Conservation (phyloP, 1,140 invertebrate species). For the Gonioctena quinquepunctata region DNA sequence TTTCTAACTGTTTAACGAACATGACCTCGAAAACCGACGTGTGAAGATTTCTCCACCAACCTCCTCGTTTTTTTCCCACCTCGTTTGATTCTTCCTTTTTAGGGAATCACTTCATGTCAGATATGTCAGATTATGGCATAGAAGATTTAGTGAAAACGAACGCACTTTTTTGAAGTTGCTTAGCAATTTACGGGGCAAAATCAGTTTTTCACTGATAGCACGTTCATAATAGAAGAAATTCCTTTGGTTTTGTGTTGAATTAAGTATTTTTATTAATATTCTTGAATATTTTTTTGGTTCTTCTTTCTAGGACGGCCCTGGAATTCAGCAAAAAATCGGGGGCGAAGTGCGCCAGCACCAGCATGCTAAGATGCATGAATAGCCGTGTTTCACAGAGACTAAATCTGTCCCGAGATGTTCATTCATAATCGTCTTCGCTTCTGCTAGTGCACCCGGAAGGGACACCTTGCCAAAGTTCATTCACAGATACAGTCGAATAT, state of each 20-base stretch:
- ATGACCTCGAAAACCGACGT: no score
- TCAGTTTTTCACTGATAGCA: not conserved
- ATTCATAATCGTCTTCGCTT: slow-evolving; percentile 48
- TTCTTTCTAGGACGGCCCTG: not conserved
- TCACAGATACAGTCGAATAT: slow-evolving; percentile 46
- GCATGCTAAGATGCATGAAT: slow-evolving; percentile 23
- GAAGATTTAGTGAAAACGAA: no score
- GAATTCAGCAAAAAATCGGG: not conserved
- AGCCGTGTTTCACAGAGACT: slow-evolving; percentile 29
- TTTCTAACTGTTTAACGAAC: no score
- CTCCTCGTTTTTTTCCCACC: no score
- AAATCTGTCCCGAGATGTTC: slow-evolving; percentile 51
- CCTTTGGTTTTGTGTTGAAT: no score
- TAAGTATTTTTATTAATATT: no score
- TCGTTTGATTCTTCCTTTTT: no score
- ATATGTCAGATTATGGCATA: no score
- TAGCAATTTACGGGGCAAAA: not conserved
- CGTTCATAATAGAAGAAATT: not conserved
- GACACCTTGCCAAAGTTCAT: slow-evolving; percentile 55
- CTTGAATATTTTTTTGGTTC: no score
- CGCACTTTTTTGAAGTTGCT: not conserved
- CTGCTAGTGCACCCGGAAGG: slow-evolving; percentile 47
- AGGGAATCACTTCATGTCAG: no score
- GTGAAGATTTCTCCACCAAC: no score
- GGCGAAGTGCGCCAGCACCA: slow-evolving; percentile 6